These are phyloP conservation scores for Sebastes hopkinsi DNA, from an alignment of 2,797 vertebrate genomes.

Conservation along the genomic window DNA sequence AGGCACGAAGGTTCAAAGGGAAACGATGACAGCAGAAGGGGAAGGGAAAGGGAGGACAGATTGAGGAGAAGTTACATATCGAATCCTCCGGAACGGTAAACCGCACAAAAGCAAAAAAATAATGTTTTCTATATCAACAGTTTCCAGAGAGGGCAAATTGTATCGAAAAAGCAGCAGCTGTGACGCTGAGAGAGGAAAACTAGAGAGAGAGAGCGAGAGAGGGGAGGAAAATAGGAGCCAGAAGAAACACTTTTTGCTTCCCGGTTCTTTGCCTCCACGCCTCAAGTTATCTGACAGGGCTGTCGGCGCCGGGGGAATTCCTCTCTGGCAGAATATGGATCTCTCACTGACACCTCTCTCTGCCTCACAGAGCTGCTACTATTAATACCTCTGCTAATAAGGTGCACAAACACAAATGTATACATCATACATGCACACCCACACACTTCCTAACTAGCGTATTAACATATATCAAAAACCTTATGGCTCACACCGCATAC, in stretches of 20 bases:
- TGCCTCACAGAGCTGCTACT: conserved; percentile 65
- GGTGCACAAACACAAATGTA: conserved; percentile 33
- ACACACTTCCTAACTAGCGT: neutral
- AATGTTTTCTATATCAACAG: conserved; percentile 10
- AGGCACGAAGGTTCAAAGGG: conserved; percentile 19
- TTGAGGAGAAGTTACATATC: conserved; percentile 38
- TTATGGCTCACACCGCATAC: neutral
- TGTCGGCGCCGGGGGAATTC: conserved; percentile 69
- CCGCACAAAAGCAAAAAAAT: neutral
- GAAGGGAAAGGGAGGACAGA: conserved; percentile 30
- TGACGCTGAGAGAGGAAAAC: conserved; percentile 35
- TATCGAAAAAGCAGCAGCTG: conserved; percentile 23
- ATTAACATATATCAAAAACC: conserved; percentile 13
- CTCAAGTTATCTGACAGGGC: conserved; percentile 73
- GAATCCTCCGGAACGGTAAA: conserved; percentile 9
- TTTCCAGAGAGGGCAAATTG: conserved; percentile 32
- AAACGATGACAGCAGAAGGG: conserved; percentile 23
- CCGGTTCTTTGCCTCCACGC: conserved; percentile 60
- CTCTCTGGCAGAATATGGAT: conserved; percentile 62
- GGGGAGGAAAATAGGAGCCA: neutral
- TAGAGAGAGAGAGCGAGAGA: neutral
- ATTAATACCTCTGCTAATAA: conserved; percentile 71
- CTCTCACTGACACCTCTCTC: conserved; percentile 65
- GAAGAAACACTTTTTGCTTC: conserved; percentile 54
- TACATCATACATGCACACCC: conserved; percentile 2